A percentile compares a stretch with the other conserved stretches of the same genome.
phyloP scores from a whole-genome alignment of 2,888 invertebrate species.

The Labia minor region DNA sequence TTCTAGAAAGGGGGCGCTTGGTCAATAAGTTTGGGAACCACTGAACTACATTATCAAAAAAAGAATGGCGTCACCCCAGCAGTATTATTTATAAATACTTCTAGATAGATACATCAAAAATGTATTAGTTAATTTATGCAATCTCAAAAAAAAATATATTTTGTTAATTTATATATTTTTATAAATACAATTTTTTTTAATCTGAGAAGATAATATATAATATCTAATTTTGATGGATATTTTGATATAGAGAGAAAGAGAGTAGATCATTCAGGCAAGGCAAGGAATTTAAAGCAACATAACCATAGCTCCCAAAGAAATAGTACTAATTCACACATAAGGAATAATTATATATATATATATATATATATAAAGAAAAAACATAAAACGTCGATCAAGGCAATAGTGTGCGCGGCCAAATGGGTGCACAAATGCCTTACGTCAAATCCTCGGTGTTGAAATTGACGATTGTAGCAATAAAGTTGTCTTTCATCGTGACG shows the following conservation, averaged over 20 bases:
- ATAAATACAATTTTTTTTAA: no score
- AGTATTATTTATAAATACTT: no score
- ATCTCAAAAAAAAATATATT: no score
- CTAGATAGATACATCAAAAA: no score
- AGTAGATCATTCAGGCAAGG: conserved; percentile 23
- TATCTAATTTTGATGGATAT: neutral
- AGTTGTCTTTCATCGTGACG: conserved; percentile 88
- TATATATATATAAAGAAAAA: neutral
- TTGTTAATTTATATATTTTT: no score
- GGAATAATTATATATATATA: conserved; percentile 19
- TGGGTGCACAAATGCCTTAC: conserved; percentile 48
- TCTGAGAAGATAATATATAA: no score
- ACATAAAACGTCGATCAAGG: neutral
- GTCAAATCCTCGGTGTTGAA: conserved; percentile 86
- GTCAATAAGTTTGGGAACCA: no score
- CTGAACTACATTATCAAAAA: no score
- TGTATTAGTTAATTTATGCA: no score
- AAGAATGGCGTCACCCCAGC: no score
- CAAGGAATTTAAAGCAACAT: conserved; percentile 28
- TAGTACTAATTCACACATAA: conserved; percentile 28
- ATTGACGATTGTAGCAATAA: conserved; percentile 87
- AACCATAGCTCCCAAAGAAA: conserved; percentile 39
- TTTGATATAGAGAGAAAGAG: no score
- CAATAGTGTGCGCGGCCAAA: conserved; percentile 16
- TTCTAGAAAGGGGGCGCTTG: no score